phyloP scores from a whole-genome alignment of 2,888 invertebrate genomes.

The Epinotia demarniana region DNA sequence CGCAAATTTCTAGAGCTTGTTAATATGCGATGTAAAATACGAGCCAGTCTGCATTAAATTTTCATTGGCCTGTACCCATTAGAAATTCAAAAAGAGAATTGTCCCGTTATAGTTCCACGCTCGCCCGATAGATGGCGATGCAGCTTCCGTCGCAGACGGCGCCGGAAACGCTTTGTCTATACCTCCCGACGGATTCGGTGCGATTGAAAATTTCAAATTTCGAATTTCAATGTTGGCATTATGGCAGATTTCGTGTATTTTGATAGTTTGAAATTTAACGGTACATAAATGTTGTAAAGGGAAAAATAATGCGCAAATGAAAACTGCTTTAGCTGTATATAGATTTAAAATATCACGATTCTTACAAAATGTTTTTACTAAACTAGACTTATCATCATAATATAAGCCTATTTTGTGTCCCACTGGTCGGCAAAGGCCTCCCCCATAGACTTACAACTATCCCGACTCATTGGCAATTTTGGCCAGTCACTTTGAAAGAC shows the following conservation, averaged over 20 bases:
- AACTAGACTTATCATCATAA: too few species aligned
- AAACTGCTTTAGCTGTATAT: neutral
- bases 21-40: conserved; percentile 11
- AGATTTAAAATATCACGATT: too few species aligned
- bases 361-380: too few species aligned
- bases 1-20: neutral
- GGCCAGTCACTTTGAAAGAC: too few species aligned
- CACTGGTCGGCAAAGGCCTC: too few species aligned
- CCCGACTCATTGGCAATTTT: too few species aligned
- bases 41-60: conserved; percentile 12
- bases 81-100: conserved; percentile 39
- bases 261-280: neutral
- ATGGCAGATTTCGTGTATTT: conserved; percentile 7
- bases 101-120: conserved; percentile 33
- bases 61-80: conserved; percentile 16
- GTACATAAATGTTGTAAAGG: neutral
- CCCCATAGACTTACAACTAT: too few species aligned
- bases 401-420: too few species aligned
- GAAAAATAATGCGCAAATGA: neutral
- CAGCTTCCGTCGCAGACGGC: conserved; percentile 44
- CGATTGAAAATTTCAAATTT: conserved; percentile 43
- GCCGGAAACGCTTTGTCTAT: conserved; percentile 45
- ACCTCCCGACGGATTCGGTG: conserved; percentile 39
- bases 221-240: conserved; percentile 38
- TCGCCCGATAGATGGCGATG: conserved; percentile 42